Evolutionary conservation across 2,888 invertebrate genomes (phyloP).

Genomic region (Allacma fusca): DNA sequence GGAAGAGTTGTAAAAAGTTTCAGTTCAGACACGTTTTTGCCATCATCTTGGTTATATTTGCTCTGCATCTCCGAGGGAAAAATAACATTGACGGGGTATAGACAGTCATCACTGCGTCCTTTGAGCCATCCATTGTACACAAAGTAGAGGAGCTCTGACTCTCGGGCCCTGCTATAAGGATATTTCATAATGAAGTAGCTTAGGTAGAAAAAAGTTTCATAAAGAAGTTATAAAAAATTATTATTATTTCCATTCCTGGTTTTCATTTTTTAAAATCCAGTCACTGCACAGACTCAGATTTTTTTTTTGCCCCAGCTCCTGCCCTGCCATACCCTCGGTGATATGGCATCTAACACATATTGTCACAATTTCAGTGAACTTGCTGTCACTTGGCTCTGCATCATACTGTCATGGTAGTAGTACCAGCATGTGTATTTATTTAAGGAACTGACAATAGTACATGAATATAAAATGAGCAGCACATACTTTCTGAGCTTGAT

Average conservation of each 20-base stretch:
- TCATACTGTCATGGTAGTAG: neutral
- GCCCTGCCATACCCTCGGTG: neutral
- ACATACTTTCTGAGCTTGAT: slow-evolving; percentile 28
- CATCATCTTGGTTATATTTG: slow-evolving; percentile 41
- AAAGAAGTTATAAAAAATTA: slow-evolving; percentile 6
- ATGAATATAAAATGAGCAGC: slow-evolving; percentile 31
- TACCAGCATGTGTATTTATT: neutral
- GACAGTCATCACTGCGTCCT: slow-evolving; percentile 24
- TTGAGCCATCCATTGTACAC: slow-evolving; percentile 18
- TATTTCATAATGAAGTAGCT: neutral
- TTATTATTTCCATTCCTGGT: slow-evolving; percentile 7
- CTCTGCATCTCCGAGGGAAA: slow-evolving; percentile 21
- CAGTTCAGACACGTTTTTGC: slow-evolving; percentile 39
- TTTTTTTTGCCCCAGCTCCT: neutral
- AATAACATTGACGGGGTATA: slow-evolving; percentile 37
- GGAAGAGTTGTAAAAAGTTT: slow-evolving; percentile 27
- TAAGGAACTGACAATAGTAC: neutral
- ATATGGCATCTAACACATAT: neutral
- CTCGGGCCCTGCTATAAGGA: too few species aligned
- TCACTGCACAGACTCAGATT: neutral
- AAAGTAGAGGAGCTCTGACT: neutral
- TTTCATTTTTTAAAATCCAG: neutral
- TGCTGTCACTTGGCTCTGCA: neutral
- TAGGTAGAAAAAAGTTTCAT: neutral
- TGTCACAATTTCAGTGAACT: slow-evolving; percentile 11